Evolutionary conservation across 2,888 invertebrate genomes (phyloP), one percentile per base, ranked within the genome.

Genomic region (Trichogramma dendrolimi): DNA sequence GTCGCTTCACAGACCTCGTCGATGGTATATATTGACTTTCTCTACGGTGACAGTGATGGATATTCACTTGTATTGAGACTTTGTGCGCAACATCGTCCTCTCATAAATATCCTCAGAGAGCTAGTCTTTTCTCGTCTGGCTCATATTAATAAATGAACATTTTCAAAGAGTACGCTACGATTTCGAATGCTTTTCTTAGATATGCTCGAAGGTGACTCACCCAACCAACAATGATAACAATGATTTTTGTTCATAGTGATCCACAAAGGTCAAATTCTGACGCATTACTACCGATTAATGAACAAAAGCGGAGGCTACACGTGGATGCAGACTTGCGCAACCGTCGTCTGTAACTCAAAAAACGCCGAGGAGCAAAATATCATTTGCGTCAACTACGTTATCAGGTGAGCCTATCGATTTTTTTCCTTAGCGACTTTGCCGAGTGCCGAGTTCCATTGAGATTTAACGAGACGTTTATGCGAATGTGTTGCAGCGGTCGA

Each of bases 311-410:
- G 96, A 5, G 97, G 97, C 44, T 97, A 91, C 82, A 94, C 95
- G 58, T 97, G 96, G 96, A 82, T 97, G 73, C 96, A 96, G 81
- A 95, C 94, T 0, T 97, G 96, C 79, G 96, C 96, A 63, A 97
- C 96, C 0, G 94, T 96, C 50, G 92, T 97, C 61, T 96, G 94
- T 82, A 95, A 91, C 76, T 90, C 92, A 58, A 97, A 96, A 81
- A 96, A 95, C 75, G 92, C 93, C 5, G 96, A 97, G 67, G 96
- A 97, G 78, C 96, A 96, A 81, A 96, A 94, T 76, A 94, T 97
- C 72, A 95, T 97, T 69, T 96, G 96, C 77, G 95, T 97, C 73
- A 96, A 96, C 82, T 96, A 96, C 81, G 94, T 97, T 67, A 90
- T 97, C 75, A 96, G 94, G 95, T 95, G 82, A 81, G 63, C 52